Base-by-base conservation (phyloP, 2,888 invertebrate species). In the Syritta pipiens region DNA sequence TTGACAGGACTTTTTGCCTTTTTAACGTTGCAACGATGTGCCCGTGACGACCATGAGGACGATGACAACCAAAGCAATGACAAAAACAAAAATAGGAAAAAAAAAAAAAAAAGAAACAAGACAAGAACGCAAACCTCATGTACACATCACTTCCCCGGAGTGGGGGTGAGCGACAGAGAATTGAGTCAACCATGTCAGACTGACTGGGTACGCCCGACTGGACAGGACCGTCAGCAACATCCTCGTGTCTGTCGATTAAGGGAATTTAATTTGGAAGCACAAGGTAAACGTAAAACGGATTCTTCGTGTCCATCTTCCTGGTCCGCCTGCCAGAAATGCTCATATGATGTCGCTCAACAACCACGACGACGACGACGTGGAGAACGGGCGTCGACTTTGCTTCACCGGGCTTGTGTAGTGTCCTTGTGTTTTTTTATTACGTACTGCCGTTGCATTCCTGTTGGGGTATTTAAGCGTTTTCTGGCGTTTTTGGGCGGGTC, bases 251-350 rank as follows among this genome's bases (percentile, higher is more conserved):
- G 60, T 60, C 46, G 46, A 71, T 71, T 71, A 71, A 57, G 24
- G 30, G 46, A 53, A 51, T 71, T 71, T 59, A 71, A 65, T 77
- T 77, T 53, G 30, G 20, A 71, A 37, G 35, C 30, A 44, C 37
- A 51, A 44, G 57, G 49, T 51, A 69, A 46, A 76, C 32, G 51
- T 30, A n/a, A 19, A 57, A 19, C n/a, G 28, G 28, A 63, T 26
- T 35, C 42, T n/a, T 35, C 48, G n/a, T 4, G 20, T 22, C 28
- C 24, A 3, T 14, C 12, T 17, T 22, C 4, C 19, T 32, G 0
- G 1, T 2, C 17, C 17, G 3, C 2, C 3, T 6, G 0, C 20
- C 40, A 14, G 12, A 26, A 62, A 26, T 40, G 10, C 22, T 57
- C 40, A 20, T 42, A 12, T 60, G n/a, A n/a, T n/a, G n/a, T n/a